phyloP scores from a whole-genome alignment of 2,797 vertebrate genomes.

The Chelonia mydas region DNA sequence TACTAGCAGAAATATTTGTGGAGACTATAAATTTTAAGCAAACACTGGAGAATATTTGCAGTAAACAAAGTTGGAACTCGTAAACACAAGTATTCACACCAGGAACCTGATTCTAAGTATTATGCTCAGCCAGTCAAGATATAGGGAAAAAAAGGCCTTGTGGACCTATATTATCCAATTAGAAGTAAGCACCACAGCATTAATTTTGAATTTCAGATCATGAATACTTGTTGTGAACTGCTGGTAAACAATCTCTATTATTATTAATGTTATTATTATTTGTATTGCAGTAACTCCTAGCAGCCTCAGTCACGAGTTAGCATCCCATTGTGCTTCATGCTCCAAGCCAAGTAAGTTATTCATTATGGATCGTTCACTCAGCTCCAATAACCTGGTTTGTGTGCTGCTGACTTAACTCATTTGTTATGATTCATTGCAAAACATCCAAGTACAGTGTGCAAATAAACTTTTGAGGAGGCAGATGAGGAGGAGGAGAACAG shows the following conservation, averaged over 20 bases:
- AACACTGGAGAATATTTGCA: not conserved
- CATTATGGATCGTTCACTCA: not conserved
- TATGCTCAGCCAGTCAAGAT: rapidly evolving
- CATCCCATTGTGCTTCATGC: not conserved
- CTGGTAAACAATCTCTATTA: not conserved
- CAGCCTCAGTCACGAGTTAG: not conserved
- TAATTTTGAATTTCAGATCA: not conserved
- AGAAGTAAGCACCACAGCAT: not conserved
- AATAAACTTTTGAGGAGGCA: not conserved
- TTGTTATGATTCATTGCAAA: not conserved
- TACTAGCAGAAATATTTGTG: not conserved
- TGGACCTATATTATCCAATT: not conserved
- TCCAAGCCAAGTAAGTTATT: not conserved
- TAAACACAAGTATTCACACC: not conserved
- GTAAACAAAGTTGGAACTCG: not conserved
- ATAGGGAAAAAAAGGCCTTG: not conserved
- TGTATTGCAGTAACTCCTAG: not conserved
- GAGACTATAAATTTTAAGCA: not conserved
- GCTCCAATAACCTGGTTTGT: not conserved
- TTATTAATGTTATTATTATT: not conserved
- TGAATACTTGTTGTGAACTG: not conserved
- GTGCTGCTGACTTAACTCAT: not conserved
- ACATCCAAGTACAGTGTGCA: rapidly evolving
- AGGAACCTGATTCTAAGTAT: not conserved
- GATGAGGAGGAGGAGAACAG: not conserved